These are phyloP conservation scores for Cephus sareptanus DNA, from an alignment of 2,888 invertebrate species.

Conservation along the genomic window DNA sequence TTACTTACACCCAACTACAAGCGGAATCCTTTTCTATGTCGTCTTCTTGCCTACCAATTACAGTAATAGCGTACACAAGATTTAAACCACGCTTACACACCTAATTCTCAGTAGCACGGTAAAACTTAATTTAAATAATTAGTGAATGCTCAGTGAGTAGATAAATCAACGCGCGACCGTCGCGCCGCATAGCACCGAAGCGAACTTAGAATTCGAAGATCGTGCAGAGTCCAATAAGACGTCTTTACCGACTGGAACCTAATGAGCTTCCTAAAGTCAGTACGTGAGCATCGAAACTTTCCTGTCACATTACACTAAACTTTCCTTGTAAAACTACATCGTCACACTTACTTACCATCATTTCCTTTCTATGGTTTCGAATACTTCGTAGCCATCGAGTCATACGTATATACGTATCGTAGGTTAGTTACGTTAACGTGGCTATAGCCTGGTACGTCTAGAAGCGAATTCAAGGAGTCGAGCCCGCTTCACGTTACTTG, in stretches of 20 bases:
- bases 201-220: neutral
- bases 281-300: neutral
- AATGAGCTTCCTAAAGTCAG: neutral
- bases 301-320: neutral
- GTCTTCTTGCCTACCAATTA: neutral
- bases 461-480: neutral
- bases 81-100: neutral
- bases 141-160: neutral
- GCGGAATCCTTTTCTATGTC: neutral
- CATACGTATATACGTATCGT: neutral
- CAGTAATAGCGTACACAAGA: neutral
- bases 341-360: neutral
- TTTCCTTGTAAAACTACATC: neutral
- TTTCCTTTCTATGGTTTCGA: neutral
- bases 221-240: neutral
- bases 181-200: neutral
- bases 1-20: neutral
- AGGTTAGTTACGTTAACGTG: neutral
- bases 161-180: neutral
- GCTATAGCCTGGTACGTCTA: neutral
- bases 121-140: neutral
- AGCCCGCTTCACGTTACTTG: neutral
- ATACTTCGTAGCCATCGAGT: neutral
- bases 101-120: neutral
- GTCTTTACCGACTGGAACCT: neutral